These are phyloP conservation scores for Psittacula derbiana DNA, from an alignment of 2,797 vertebrate genomes.

Conservation along the genomic window DNA sequence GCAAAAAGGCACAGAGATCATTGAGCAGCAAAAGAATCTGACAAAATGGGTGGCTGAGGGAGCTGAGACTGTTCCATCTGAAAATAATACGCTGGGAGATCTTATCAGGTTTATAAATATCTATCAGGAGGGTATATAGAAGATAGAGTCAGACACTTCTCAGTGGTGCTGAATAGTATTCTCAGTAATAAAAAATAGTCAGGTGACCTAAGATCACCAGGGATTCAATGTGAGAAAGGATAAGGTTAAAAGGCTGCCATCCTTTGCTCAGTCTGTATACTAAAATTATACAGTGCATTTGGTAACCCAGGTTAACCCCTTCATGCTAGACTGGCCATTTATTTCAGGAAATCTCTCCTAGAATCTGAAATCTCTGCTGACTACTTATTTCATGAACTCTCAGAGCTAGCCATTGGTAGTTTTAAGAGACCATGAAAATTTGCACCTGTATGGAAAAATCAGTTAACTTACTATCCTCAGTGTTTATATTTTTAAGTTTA, in stretches of 20 bases:
- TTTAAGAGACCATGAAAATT: background rate
- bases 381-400: background rate
- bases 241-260: background rate
- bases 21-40: background rate
- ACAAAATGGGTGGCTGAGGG: background rate
- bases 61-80: background rate
- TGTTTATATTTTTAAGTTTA: background rate
- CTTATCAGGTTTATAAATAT: background rate
- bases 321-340: background rate
- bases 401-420: background rate
- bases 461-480: background rate
- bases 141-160: background rate
- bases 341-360: background rate
- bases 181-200: background rate
- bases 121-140: background rate
- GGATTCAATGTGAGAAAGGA: background rate
- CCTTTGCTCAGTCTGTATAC: background rate
- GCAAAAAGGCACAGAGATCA: background rate
- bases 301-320: background rate
- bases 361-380: background rate
- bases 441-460: background rate
- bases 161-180: background rate
- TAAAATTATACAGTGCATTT: background rate
- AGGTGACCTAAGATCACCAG: background rate
- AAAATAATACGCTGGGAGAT: background rate